Percentiles rank a stretch among this genome's conserved stretches.
phyloP scores from a whole-genome alignment of 2,113 vertebrate species.

The Thunnus thynnus region DNA sequence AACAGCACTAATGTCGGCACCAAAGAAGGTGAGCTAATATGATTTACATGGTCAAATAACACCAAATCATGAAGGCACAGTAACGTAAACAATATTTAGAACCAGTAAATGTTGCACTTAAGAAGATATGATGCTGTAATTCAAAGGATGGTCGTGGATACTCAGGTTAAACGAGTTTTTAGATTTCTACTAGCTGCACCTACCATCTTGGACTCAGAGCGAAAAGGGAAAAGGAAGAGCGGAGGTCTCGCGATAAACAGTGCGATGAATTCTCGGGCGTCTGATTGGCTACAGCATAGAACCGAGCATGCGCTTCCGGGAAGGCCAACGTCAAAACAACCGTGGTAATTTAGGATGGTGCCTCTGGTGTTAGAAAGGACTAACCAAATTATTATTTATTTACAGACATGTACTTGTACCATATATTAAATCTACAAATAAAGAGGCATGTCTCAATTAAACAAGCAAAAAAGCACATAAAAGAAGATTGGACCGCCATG shows the following conservation, averaged over 20 bases:
- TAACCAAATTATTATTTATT: neutral
- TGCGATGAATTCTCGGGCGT: conserved; percentile 55
- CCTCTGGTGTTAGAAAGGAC: conserved; percentile 44
- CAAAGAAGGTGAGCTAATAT: conserved; percentile 18
- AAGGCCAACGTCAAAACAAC: neutral
- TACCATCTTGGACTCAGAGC: conserved; percentile 87
- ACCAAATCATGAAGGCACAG: conserved; percentile 22
- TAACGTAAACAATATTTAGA: neutral
- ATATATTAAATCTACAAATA: neutral
- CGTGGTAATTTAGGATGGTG: neutral
- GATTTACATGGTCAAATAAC: neutral
- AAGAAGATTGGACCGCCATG: too few species aligned
- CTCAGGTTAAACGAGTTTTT: neutral
- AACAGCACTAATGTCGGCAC: conserved; percentile 10
- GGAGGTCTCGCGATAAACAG: conserved; percentile 84
- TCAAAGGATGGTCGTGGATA: conserved; percentile 81
- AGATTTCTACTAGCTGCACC: conserved; percentile 62
- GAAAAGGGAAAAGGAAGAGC: conserved; percentile 86
- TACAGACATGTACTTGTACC: neutral
- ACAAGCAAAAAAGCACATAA: too few species aligned
- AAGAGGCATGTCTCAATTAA: too few species aligned
- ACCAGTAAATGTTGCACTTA: fast-evolving
- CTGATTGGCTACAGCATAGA: conserved; percentile 49
- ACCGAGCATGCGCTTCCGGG: conserved; percentile 36
- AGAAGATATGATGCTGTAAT: neutral